Evolutionary conservation across 2,888 invertebrate genomes (phyloP).

Genomic region (Pristionchus exspectatus): DNA sequence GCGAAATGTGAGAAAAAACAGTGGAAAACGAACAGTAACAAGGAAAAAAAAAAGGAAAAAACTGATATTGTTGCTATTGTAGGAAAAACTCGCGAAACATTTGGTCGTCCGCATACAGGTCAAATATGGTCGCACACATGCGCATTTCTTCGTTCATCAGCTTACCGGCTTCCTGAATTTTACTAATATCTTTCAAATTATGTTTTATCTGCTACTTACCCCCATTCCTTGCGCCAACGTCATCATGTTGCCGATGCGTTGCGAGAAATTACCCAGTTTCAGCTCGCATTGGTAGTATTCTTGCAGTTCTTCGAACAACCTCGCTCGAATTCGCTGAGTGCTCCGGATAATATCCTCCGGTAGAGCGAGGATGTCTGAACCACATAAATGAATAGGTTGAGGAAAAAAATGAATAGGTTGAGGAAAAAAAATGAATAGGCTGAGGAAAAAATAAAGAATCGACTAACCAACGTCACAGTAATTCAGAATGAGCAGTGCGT

Average conservation of each 20-base stretch:
- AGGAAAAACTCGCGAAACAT: background rate
- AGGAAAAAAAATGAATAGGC: no score
- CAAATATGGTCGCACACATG: background rate
- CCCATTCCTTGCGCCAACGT: background rate
- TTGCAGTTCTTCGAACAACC: background rate
- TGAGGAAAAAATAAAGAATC: no score
- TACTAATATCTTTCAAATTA: background rate
- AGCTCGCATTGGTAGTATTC: background rate
- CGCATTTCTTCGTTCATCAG: background rate
- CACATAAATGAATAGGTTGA: no score
- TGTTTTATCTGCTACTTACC: background rate
- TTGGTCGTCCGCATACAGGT: background rate
- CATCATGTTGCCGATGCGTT: background rate
- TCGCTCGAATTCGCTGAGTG: background rate
- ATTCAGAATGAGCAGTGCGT: background rate
- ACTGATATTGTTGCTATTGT: no score
- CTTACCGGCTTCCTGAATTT: background rate
- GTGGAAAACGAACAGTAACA: no score
- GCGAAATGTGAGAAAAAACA: no score
- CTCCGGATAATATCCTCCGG: background rate
- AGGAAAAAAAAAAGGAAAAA: no score
- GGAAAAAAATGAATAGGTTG: no score
- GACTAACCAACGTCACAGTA: background rate
- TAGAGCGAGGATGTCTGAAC: background rate
- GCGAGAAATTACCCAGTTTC: background rate